Conservation (phyloP, 2,113 vertebrate species). For the Periophthalmus modestus region DNA sequence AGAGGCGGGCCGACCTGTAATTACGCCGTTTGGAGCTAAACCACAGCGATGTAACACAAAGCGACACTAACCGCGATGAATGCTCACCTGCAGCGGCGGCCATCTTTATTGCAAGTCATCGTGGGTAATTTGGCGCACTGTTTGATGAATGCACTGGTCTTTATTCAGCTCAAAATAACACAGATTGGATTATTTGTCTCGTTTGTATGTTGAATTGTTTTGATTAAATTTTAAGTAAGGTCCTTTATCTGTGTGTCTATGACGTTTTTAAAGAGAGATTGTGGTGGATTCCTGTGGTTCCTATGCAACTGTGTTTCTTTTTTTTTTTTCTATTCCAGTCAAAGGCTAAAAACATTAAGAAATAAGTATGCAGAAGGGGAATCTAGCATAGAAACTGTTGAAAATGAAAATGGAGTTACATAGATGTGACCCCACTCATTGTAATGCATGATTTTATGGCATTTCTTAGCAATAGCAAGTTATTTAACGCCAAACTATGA, state of each 20-base stretch:
- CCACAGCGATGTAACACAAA: conserved; percentile 14
- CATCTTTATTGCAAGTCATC: conserved; percentile 27
- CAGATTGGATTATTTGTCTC: not conserved
- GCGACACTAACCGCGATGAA: conserved; percentile 22
- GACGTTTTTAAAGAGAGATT: not conserved
- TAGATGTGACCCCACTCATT: not conserved
- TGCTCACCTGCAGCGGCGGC: conserved; percentile 20
- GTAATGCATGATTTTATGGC: too few species aligned
- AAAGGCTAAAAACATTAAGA: not conserved
- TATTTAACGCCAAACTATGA: too few species aligned
- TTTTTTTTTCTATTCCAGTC: not conserved
- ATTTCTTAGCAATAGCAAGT: too few species aligned
- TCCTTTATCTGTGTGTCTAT: not conserved
- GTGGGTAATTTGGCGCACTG: conserved; percentile 42
- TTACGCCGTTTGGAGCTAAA: conserved; percentile 26
- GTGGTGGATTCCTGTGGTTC: not conserved
- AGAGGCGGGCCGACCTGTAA: conserved; percentile 34
- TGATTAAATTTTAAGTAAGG: not conserved
- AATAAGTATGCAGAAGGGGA: too few species aligned
- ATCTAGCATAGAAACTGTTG: not conserved
- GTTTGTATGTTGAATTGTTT: not conserved
- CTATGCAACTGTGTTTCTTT: not conserved
- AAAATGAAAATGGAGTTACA: not conserved
- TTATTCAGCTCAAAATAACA: not conserved
- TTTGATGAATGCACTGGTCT: conserved; percentile 46